Conservation (phyloP, 2,113 vertebrate genomes). For the Chloropsis hardwickii region DNA sequence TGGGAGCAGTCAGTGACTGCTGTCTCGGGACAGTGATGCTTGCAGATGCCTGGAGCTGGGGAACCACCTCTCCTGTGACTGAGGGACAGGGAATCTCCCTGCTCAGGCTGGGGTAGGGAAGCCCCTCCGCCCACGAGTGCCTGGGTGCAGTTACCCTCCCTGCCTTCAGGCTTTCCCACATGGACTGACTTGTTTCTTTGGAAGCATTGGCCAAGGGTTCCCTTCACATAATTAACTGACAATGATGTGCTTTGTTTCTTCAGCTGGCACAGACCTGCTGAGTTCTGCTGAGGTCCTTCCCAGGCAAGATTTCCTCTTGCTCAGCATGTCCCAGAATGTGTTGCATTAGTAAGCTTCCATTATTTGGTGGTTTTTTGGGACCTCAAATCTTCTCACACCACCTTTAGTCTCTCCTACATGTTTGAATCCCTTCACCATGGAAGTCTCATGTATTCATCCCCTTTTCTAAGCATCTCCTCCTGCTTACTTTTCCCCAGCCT, state of each 20-base stretch:
- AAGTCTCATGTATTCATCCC: background rate
- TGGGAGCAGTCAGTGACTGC: background rate
- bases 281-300: background rate
- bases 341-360: background rate
- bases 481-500: background rate
- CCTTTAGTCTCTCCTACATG: background rate
- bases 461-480: background rate
- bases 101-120: background rate
- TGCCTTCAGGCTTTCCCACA: background rate
- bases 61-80: background rate
- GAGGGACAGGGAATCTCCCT: background rate
- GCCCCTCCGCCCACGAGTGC: rapidly evolving
- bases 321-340: background rate
- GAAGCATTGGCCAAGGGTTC: background rate
- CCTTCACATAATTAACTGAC: background rate
- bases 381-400: background rate
- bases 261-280: background rate
- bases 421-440: background rate
- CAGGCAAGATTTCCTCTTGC: background rate
- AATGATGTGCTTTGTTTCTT: background rate
- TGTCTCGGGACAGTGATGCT: background rate
- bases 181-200: background rate
- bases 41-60: rapidly evolving
- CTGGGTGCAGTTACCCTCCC: background rate
- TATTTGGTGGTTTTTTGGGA: background rate